Conservation (phyloP, 2,888 invertebrate species). For the Agrochola circellaris region DNA sequence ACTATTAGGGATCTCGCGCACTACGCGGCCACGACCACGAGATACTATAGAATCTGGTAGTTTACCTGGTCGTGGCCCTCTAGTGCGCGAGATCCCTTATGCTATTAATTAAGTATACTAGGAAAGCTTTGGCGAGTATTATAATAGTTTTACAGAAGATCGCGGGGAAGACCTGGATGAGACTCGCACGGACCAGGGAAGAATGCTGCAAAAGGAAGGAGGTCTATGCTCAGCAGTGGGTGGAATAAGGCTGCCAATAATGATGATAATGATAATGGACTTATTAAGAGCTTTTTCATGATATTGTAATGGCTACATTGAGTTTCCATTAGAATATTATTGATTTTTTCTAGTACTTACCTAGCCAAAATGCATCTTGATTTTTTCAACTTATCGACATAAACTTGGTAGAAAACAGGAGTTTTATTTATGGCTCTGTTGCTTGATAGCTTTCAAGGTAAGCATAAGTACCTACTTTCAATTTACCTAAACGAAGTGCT, state of each 20-base stretch:
- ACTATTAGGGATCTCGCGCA: slow-evolving; percentile 10
- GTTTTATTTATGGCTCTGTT: neutral
- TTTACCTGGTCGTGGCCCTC: too few relatives aligned
- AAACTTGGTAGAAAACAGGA: neutral
- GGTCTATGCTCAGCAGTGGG: too few relatives aligned
- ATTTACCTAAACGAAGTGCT: neutral
- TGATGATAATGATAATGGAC: too few relatives aligned
- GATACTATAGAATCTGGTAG: too few relatives aligned
- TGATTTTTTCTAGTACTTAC: neutral
- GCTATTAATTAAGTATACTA: neutral
- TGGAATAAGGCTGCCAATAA: neutral
- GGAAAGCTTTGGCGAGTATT: neutral
- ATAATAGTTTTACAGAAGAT: neutral
- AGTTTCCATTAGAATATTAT: neutral
- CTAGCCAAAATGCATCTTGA: neutral
- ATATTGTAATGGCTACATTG: neutral
- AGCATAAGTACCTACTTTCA: neutral
- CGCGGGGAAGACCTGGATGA: too few relatives aligned
- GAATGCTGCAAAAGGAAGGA: neutral
- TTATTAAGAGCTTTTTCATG: neutral
- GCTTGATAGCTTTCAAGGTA: neutral
- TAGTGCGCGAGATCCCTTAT: too few relatives aligned
- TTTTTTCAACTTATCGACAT: neutral
- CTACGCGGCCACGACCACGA: too few relatives aligned
- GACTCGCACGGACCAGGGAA: neutral